A percentile compares a stretch with the other conserved stretches of the same genome.
These are phyloP conservation scores for Gallirallus australis DNA, from an alignment of 2,797 vertebrate species.

Conservation along the genomic window DNA sequence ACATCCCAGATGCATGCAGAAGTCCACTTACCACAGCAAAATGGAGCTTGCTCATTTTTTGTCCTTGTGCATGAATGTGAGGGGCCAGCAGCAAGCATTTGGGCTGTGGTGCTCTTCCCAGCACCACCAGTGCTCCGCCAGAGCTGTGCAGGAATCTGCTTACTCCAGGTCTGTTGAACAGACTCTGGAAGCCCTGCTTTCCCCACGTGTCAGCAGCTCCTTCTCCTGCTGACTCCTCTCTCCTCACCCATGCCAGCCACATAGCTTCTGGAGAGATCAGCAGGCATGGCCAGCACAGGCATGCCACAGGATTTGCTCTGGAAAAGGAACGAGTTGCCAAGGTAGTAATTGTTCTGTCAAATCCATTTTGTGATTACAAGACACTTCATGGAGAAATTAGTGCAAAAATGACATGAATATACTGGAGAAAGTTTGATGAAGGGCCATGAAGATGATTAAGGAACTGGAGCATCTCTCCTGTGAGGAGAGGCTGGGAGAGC, in stretches of 20 bases:
- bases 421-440: background rate
- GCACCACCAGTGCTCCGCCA: background rate
- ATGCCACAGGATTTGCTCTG: accelerated
- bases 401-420: background rate
- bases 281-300: background rate
- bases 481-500: background rate
- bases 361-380: background rate
- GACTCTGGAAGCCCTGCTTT: background rate
- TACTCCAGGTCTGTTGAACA: too few species aligned
- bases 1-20: accelerated
- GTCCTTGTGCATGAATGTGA: accelerated
- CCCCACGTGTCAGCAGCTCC: background rate
- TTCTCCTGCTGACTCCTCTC: background rate
- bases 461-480: background rate
- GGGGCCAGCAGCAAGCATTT: background rate
- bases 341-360: background rate
- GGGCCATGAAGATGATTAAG: background rate
- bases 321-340: background rate
- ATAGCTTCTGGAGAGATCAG: background rate
- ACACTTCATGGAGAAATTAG: background rate
- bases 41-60: background rate
- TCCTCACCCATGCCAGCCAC: background rate
- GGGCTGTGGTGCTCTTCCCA: too few species aligned
- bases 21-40: background rate
- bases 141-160: background rate